Percentiles rank a stretch among this genome's conserved stretches.
phyloP scores from a whole-genome alignment of 2,888 invertebrate species.

The Lobophora halterata region DNA sequence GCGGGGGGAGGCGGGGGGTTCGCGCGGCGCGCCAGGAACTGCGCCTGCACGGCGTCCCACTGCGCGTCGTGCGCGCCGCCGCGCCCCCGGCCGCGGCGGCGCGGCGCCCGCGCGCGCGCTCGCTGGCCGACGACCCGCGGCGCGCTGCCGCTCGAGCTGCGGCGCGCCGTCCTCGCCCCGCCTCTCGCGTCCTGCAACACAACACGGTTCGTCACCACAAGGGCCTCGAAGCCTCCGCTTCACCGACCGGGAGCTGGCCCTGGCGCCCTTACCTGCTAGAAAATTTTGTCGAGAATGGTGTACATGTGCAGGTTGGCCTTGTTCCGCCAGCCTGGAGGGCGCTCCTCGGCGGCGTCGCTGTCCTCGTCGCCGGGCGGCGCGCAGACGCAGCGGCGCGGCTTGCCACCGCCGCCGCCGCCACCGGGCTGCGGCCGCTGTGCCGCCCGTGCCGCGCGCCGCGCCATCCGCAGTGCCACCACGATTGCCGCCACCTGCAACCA shows the following conservation, averaged over 20 bases:
- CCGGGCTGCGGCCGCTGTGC: slow-evolving; percentile 24
- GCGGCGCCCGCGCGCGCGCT: slow-evolving; percentile 10
- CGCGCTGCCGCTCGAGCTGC: slow-evolving; percentile 15
- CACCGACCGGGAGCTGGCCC: not conserved
- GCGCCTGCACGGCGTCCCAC: slow-evolving; percentile 67
- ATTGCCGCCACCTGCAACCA: slow-evolving; percentile 58
- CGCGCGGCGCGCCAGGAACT: slow-evolving; percentile 47
- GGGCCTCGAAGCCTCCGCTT: not conserved
- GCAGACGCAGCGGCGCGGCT: slow-evolving; percentile 31
- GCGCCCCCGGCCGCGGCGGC: slow-evolving; percentile 25
- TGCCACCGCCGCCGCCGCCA: slow-evolving; percentile 32
- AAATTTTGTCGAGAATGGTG: slow-evolving; percentile 76
- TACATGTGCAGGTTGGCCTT: slow-evolving; percentile 74
- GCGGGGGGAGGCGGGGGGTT: slow-evolving; percentile 43
- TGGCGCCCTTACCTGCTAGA: slow-evolving; percentile 65
- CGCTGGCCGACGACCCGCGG: slow-evolving; percentile 9
- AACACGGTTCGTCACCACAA: not conserved
- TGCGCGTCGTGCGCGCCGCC: slow-evolving; percentile 42
- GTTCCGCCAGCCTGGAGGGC: slow-evolving; percentile 65
- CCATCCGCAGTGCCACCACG: slow-evolving; percentile 58
- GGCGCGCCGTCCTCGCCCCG: slow-evolving; percentile 17
- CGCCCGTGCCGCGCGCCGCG: slow-evolving; percentile 22
- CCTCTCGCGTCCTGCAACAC: slow-evolving; percentile 41
- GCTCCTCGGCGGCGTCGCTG: slow-evolving; percentile 40
- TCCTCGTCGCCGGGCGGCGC: slow-evolving; percentile 37